Conservation (phyloP, 1,140 invertebrate genomes). For the Platyscapa corneri region DNA sequence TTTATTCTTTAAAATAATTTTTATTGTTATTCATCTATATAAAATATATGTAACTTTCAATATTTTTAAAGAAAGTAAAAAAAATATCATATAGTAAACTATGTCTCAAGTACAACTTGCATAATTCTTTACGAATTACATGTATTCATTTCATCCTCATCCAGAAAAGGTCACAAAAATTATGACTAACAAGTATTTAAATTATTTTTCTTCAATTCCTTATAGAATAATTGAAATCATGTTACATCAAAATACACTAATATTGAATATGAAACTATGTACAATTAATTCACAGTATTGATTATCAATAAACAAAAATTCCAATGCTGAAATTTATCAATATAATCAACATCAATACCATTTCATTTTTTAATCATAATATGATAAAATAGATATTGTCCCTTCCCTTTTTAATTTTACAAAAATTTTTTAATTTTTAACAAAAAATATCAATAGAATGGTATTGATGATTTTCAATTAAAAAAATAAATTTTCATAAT, state of each 20-base stretch:
- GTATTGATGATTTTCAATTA: slow-evolving; percentile 37
- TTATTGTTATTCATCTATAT: slow-evolving; percentile 47
- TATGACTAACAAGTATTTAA: slow-evolving; percentile 33
- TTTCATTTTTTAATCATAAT: slow-evolving; percentile 19
- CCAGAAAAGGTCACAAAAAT: slow-evolving; percentile 30
- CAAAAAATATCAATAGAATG: slow-evolving; percentile 19
- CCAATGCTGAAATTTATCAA: slow-evolving; percentile 30
- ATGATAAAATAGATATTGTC: slow-evolving; percentile 21
- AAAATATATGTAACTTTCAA: slow-evolving; percentile 34
- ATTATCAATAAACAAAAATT: slow-evolving; percentile 30
- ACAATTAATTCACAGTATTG: slow-evolving; percentile 50
- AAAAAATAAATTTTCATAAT: slow-evolving; percentile 43
- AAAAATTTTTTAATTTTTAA: not conserved
- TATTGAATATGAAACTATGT: slow-evolving; percentile 30
- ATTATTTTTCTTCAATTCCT: slow-evolving; percentile 7
- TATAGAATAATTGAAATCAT: not conserved
- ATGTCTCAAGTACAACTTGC: slow-evolving; percentile 52
- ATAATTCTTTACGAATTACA: slow-evolving; percentile 45
- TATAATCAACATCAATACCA: slow-evolving; percentile 41
- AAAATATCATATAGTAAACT: slow-evolving; percentile 45
- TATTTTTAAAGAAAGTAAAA: slow-evolving; percentile 19
- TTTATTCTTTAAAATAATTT: slow-evolving; percentile 45
- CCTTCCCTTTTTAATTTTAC: not conserved
- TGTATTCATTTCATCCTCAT: slow-evolving; percentile 43
- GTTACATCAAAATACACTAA: not conserved